Conservation (phyloP, 2,797 vertebrate species). For the Hydrophis major region DNA sequence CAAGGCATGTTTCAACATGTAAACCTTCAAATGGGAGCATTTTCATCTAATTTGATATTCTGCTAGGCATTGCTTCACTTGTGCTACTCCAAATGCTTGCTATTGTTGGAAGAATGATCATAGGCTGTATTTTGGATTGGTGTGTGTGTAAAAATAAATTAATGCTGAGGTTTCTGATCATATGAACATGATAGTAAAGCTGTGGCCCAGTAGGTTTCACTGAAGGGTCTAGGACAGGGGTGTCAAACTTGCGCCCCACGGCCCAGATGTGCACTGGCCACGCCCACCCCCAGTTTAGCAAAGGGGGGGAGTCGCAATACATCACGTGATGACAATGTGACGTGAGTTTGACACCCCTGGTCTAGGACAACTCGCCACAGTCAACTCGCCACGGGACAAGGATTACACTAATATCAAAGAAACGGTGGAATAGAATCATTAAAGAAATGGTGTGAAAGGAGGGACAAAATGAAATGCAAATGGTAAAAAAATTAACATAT, state of each 20-base stretch:
- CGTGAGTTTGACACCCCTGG: neutral
- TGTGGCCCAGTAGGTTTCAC: neutral
- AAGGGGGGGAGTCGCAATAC: too few relatives aligned
- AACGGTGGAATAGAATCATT: neutral
- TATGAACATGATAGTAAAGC: neutral
- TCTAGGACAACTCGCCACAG: neutral
- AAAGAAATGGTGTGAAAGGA: neutral
- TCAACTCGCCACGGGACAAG: neutral
- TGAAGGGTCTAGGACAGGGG: neutral
- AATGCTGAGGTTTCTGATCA: neutral
- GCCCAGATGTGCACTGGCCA: too few relatives aligned
- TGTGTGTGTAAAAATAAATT: neutral
- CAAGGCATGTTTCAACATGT: neutral
- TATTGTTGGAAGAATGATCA: neutral
- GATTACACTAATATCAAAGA: neutral
- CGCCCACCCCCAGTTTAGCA: too few relatives aligned
- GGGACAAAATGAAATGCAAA: neutral
- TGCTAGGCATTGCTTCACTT: neutral
- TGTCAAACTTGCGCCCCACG: too few relatives aligned
- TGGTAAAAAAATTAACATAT: neutral
- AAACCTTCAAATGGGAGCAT: neutral
- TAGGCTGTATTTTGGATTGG: neutral
- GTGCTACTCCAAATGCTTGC: neutral
- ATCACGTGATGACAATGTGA: too few relatives aligned
- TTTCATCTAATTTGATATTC: neutral